phyloP scores from a whole-genome alignment of 2,113 vertebrate genomes.

The Chaenogobius annularis region DNA sequence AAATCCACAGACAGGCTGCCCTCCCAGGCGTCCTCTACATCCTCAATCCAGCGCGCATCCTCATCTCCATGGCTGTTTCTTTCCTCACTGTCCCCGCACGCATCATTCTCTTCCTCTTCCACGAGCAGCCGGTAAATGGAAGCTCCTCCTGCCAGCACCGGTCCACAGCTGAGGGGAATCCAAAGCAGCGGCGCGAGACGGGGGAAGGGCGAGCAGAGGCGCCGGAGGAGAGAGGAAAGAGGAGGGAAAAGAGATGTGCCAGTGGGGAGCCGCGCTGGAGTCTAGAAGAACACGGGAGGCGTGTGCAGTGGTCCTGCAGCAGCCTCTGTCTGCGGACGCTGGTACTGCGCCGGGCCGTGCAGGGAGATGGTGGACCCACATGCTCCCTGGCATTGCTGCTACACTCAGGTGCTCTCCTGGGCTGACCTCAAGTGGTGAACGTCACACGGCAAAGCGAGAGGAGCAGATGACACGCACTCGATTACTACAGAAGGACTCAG shows the following conservation, averaged over 20 bases:
- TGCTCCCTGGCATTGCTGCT: slow-evolving; percentile 50
- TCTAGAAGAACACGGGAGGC: slow-evolving; percentile 53
- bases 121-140: slow-evolving; percentile 29
- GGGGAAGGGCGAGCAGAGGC: slow-evolving; percentile 57
- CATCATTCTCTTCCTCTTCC: neutral
- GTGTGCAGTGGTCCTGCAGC: slow-evolving; percentile 59
- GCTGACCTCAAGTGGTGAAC: slow-evolving; percentile 60
- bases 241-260: slow-evolving; percentile 70
- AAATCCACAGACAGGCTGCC: slow-evolving; percentile 66
- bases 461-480: slow-evolving; percentile 43
- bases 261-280: slow-evolving; percentile 71
- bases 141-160: slow-evolving; percentile 27
- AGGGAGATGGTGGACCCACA: slow-evolving; percentile 30
- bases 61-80: slow-evolving; percentile 43
- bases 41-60: slow-evolving; percentile 55
- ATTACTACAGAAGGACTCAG: slow-evolving; percentile 51
- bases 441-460: slow-evolving; percentile 38
- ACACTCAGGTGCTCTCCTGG: slow-evolving; percentile 53
- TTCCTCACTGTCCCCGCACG: slow-evolving; percentile 34
- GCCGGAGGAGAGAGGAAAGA: slow-evolving; percentile 55
- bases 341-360: slow-evolving; percentile 46
- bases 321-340: slow-evolving; percentile 56
- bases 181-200: slow-evolving; percentile 38
- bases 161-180: slow-evolving; percentile 66
- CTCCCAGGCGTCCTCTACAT: slow-evolving; percentile 72